phyloP scores from a whole-genome alignment of 2,113 vertebrate species.

The Parus major region DNA sequence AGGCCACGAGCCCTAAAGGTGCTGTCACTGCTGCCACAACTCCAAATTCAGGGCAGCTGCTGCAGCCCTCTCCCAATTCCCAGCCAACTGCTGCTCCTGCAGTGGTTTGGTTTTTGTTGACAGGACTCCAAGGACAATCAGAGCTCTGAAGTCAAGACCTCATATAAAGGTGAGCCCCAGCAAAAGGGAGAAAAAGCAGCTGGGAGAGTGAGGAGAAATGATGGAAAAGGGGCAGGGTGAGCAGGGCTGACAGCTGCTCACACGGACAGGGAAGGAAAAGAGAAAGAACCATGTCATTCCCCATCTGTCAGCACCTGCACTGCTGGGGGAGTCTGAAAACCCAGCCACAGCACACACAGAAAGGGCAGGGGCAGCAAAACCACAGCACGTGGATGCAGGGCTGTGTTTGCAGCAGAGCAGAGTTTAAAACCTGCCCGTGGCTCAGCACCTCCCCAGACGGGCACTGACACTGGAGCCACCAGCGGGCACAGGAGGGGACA shows the following conservation, averaged over 20 bases:
- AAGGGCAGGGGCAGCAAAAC: background rate
- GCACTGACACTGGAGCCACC: background rate
- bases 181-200: background rate
- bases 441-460: background rate
- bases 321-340: background rate
- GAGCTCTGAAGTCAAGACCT: background rate
- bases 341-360: background rate
- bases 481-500: fast-evolving
- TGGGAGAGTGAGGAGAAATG: background rate
- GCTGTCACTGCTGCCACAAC: background rate
- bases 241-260: background rate
- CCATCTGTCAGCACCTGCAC: background rate
- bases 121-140: background rate
- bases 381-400: background rate
- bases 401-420: background rate
- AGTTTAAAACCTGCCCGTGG: background rate
- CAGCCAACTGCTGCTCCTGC: background rate
- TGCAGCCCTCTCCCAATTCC: background rate
- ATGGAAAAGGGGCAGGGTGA: background rate
- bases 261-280: background rate
- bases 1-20: background rate
- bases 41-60: background rate
- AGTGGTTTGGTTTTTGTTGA: background rate
- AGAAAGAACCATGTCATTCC: background rate
- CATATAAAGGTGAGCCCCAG: background rate